phyloP scores from a whole-genome alignment of 2,888 invertebrate genomes.

The Latrodectus elegans region DNA sequence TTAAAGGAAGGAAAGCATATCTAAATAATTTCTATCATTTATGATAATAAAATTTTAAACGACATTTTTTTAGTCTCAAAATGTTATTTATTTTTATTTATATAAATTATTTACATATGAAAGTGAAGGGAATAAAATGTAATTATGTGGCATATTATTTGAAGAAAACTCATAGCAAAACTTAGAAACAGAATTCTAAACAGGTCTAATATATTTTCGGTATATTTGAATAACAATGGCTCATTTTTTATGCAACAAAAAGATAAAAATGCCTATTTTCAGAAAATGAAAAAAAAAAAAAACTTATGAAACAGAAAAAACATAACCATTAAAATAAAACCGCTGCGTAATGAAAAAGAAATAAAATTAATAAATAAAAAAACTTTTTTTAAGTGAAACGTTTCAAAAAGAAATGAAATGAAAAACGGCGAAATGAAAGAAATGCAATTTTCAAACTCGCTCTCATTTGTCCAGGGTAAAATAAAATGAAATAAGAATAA shows the following conservation, averaged over 20 bases:
- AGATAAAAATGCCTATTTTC: conserved; percentile 7
- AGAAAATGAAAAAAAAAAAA: conserved; percentile 1
- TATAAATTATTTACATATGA: too few species aligned
- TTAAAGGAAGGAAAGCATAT: too few species aligned
- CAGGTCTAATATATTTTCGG: background rate
- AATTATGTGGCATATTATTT: too few species aligned
- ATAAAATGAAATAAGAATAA: conserved; percentile 19
- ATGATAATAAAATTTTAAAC: too few species aligned
- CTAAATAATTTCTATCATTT: too few species aligned
- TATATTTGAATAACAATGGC: background rate
- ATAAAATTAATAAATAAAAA: conserved; percentile 25
- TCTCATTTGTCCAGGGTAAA: conserved; percentile 63
- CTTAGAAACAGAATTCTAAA: background rate
- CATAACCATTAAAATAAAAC: conserved; percentile 37
- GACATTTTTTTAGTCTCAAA: too few species aligned
- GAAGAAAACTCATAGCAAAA: background rate
- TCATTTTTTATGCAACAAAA: background rate
- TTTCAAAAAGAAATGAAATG: conserved; percentile 56
- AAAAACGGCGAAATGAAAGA: conserved; percentile 54
- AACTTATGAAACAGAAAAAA: background rate
- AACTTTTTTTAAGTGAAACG: conserved; percentile 32
- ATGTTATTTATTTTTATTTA: too few species aligned
- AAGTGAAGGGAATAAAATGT: too few species aligned
- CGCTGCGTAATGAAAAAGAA: conserved; percentile 28
- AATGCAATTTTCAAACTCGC: conserved; percentile 64